These are phyloP conservation scores for Syngnathoides biaculeatus DNA, from an alignment of 2,113 vertebrate species.

Conservation along the genomic window DNA sequence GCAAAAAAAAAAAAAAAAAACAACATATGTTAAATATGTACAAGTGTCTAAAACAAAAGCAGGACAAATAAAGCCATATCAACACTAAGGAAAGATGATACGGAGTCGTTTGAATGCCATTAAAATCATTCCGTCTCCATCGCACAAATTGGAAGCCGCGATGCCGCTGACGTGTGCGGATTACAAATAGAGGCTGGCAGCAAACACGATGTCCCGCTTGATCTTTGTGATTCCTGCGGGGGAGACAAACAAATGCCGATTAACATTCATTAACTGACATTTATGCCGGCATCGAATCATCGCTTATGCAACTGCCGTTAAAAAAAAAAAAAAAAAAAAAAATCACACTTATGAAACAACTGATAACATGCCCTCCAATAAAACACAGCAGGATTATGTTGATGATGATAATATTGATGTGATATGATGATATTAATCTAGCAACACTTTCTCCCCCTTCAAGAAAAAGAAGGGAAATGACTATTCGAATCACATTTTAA, in stretches of 20 bases:
- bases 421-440: no score
- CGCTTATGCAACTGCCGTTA: background rate
- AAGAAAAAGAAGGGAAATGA: no score
- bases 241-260: slow-evolving; percentile 5
- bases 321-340: no score
- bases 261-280: background rate
- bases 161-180: background rate
- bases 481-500: no score
- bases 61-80: slow-evolving; percentile 48
- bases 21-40: slow-evolving; percentile 74
- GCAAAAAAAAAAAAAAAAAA: slow-evolving; percentile 57
- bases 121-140: background rate
- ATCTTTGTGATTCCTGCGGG: slow-evolving; percentile 92
- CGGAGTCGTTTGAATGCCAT: background rate
- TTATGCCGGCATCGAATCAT: background rate
- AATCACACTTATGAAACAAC: background rate
- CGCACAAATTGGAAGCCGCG: background rate
- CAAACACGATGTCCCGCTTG: slow-evolving; percentile 97
- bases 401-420: no score
- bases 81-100: slow-evolving; percentile 26
- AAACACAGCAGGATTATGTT: background rate
- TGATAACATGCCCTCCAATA: background rate
- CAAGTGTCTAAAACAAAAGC: slow-evolving; percentile 66
- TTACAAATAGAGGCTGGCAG: slow-evolving; percentile 94
- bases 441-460: no score